These are phyloP conservation scores for Palythoa grandiflora DNA, from an alignment of 92 coral and sea anemone species.

Conservation along the genomic window DNA sequence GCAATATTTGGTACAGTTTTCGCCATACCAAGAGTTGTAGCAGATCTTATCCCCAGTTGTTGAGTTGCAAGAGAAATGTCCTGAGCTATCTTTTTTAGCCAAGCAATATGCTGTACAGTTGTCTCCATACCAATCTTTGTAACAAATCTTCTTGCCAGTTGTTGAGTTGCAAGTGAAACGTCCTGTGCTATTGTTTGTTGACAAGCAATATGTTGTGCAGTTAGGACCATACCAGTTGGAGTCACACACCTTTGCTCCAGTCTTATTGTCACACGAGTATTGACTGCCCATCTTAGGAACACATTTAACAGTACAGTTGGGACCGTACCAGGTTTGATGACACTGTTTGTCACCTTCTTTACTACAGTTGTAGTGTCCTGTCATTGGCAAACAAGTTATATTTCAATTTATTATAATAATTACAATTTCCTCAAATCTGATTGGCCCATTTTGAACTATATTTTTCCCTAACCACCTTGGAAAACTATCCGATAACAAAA, in stretches of 20 bases:
- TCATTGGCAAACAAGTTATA: constrained; percentile 1
- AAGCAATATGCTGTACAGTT: constrained; percentile 68
- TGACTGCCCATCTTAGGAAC: constrained; percentile 60
- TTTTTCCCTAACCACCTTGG: too few species aligned
- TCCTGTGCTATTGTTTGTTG: constrained; percentile 60
- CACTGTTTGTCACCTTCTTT: constrained; percentile 70
- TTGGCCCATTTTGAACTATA: too few species aligned
- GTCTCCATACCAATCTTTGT: constrained; percentile 37
- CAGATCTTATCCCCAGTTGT: constrained; percentile 67
- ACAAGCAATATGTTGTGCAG: constrained; percentile 49
- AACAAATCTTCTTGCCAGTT: constrained; percentile 61
- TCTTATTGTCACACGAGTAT: constrained; percentile 59
- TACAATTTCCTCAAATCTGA: too few species aligned
- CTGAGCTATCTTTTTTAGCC: not conserved
- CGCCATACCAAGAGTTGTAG: constrained; percentile 63
- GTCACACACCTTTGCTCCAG: constrained; percentile 69
- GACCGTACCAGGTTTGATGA: constrained; percentile 74
- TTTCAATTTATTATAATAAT: too few species aligned
- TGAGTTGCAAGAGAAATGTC: constrained; percentile 38
- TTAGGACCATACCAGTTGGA: not conserved
- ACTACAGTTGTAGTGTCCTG: constrained; percentile 79
- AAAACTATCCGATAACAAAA: too few species aligned
- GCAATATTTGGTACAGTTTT: constrained; percentile 43
- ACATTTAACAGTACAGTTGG: constrained; percentile 72
- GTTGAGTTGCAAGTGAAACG: constrained; percentile 67